These are phyloP conservation scores for Holacanthella duospinosa DNA, from an alignment of 2,888 invertebrate genomes.

Conservation along the genomic window DNA sequence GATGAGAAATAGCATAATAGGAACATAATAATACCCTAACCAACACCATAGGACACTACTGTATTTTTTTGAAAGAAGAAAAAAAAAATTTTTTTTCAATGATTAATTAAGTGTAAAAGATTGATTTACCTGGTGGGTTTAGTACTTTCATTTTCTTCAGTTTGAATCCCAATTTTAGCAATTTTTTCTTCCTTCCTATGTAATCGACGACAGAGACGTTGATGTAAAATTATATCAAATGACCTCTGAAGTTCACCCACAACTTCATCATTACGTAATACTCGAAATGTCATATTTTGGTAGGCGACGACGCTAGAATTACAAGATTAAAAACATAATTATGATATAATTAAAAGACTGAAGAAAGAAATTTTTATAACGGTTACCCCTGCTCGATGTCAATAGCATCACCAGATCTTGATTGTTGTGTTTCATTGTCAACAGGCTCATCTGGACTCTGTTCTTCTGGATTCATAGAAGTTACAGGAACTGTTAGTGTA, in stretches of 20 bases:
- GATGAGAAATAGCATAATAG: no score
- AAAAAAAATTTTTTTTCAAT: not conserved
- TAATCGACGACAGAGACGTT: constrained; percentile 47
- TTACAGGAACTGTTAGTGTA: constrained; percentile 21
- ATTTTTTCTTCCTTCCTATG: constrained; percentile 39
- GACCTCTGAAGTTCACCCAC: constrained; percentile 48
- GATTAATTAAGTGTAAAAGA: not conserved
- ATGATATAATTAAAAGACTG: not conserved
- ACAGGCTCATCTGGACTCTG: not conserved
- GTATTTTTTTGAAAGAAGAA: not conserved
- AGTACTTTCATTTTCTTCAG: not conserved
- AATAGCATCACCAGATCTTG: not conserved
- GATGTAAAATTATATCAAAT: constrained; percentile 52
- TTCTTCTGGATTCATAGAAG: not conserved
- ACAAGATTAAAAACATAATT: not conserved
- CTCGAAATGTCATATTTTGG: constrained; percentile 49
- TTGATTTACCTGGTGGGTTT: constrained; percentile 10
- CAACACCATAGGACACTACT: no score
- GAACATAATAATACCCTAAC: no score
- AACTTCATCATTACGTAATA: constrained; percentile 45
- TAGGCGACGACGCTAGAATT: not conserved
- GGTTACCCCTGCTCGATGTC: not conserved
- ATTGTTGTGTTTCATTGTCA: not conserved
- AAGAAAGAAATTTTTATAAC: not conserved
- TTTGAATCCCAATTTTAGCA: not conserved